Percentiles rank a stretch among this genome's conserved stretches.
Evolutionary conservation across 2,797 vertebrate genomes (phyloP).

Genomic region (Tenualosa ilisha): DNA sequence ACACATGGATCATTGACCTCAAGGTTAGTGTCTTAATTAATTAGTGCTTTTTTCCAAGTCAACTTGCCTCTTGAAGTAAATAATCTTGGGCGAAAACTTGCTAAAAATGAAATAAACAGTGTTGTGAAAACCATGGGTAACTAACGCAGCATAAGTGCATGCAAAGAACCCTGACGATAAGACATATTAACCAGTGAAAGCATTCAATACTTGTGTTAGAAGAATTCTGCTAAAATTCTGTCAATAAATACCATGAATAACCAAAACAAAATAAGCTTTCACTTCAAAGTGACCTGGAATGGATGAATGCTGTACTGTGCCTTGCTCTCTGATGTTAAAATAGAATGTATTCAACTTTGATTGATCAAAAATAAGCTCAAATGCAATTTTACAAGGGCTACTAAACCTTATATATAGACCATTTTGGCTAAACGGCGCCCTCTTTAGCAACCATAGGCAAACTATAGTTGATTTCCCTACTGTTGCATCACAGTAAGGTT

Average conservation of each 20-base stretch:
- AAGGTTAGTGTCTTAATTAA: slow-evolving; percentile 61
- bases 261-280: background rate
- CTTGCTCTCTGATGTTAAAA: too few species aligned
- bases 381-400: too few species aligned
- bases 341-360: too few species aligned
- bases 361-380: too few species aligned
- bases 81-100: slow-evolving; percentile 85
- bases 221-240: background rate
- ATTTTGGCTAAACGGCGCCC: too few species aligned
- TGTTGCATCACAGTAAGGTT: too few species aligned
- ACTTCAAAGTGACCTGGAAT: too few species aligned
- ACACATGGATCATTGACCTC: background rate
- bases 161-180: background rate
- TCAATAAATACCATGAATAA: background rate
- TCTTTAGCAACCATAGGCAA: too few species aligned
- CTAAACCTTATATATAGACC: too few species aligned
- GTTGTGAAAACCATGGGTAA: background rate
- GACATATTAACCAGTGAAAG: background rate
- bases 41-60: slow-evolving; percentile 31
- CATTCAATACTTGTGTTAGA: background rate
- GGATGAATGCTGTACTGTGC: too few species aligned
- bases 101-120: slow-evolving; percentile 69
- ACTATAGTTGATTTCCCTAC: too few species aligned
- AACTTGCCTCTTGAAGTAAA: slow-evolving; percentile 96
- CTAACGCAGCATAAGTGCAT: background rate